Percentiles rank a stretch among this genome's conserved stretches.
phyloP scores from a whole-genome alignment of 2,113 vertebrate species.

The Colistium nudipinnis region DNA sequence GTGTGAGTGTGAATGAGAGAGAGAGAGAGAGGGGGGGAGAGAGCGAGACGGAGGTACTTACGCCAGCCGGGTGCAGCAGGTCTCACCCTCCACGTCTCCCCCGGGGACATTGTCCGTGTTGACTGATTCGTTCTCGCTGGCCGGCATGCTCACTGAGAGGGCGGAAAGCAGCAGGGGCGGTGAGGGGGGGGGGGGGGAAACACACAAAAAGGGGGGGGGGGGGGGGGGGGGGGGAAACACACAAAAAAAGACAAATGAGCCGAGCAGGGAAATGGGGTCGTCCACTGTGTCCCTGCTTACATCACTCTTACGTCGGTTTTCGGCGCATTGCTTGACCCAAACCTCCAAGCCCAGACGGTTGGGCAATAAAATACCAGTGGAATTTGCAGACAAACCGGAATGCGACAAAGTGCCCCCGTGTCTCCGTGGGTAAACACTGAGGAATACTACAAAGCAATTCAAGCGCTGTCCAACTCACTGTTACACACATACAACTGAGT shows the following conservation, averaged over 20 bases:
- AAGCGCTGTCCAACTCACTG: slow-evolving; percentile 6
- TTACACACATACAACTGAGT: slow-evolving; percentile 16
- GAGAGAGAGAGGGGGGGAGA: slow-evolving; percentile 4
- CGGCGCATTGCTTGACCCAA: not conserved
- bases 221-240: not conserved
- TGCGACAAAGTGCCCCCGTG: slow-evolving; percentile 6
- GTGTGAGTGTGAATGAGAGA: not conserved
- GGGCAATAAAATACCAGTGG: not conserved
- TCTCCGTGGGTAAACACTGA: not conserved
- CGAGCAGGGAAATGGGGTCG: not conserved
- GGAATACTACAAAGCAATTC: slow-evolving; percentile 24
- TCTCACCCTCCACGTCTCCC: slow-evolving; percentile 94
- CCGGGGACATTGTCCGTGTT: slow-evolving; percentile 97
- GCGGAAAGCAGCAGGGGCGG: slow-evolving; percentile 42
- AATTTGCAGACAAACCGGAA: not conserved
- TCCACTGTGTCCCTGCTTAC: not conserved
- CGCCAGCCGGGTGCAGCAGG: slow-evolving; percentile 94
- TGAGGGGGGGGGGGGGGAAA: not conserved
- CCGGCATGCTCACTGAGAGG: slow-evolving; percentile 96
- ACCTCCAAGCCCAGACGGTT: not conserved
- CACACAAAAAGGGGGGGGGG: slow-evolving; percentile 11
- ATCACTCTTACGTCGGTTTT: not conserved
- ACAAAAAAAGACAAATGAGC: slow-evolving; percentile 33
- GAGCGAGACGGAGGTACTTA: slow-evolving; percentile 82
- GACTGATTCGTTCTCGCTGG: slow-evolving; percentile 97